A percentile compares a stretch with the other conserved stretches of the same genome.
These are phyloP conservation scores for Argentina silus DNA, from an alignment of 2,797 vertebrate species.

Conservation along the genomic window DNA sequence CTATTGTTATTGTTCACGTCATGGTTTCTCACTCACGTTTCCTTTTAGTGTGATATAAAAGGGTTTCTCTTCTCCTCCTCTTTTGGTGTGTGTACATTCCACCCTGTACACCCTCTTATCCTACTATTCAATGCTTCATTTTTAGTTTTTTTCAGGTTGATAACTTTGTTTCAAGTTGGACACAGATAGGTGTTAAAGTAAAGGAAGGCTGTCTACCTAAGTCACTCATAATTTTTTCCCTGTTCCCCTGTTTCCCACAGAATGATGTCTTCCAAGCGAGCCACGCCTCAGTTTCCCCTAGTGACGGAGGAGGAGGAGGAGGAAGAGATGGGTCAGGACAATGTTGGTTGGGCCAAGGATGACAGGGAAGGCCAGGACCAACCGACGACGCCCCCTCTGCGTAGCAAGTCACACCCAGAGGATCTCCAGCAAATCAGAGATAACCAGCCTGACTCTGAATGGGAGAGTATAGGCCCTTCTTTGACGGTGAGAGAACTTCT, in stretches of 20 bases:
- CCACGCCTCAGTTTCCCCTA: slow-evolving; percentile 89
- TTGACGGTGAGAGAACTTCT: slow-evolving; percentile 80
- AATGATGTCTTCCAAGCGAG: slow-evolving; percentile 97
- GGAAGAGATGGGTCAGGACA: slow-evolving; percentile 85
- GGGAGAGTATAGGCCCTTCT: slow-evolving; percentile 86
- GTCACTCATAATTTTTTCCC: neutral
- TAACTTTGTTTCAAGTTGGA: neutral
- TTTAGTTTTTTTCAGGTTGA: neutral
- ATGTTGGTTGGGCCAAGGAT: slow-evolving; percentile 80
- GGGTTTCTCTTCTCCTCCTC: too few species aligned
- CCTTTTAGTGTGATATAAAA: too few species aligned
- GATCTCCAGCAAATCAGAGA: slow-evolving; percentile 82
- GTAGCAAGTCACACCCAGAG: slow-evolving; percentile 81
- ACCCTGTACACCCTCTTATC: neutral
- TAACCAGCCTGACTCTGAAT: slow-evolving; percentile 85
- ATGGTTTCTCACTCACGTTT: neutral
- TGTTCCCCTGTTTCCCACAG: slow-evolving; percentile 66
- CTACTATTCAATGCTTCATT: neutral
- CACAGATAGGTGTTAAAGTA: neutral
- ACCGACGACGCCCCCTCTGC: slow-evolving; percentile 79
- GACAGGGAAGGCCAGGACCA: slow-evolving; percentile 78
- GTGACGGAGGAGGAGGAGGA: slow-evolving; percentile 80
- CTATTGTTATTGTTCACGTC: neutral
- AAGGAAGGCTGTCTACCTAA: too few species aligned
- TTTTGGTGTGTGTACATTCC: neutral